These are phyloP conservation scores for Tetragnatha montana DNA, from an alignment of 2,888 invertebrate species.

Conservation along the genomic window DNA sequence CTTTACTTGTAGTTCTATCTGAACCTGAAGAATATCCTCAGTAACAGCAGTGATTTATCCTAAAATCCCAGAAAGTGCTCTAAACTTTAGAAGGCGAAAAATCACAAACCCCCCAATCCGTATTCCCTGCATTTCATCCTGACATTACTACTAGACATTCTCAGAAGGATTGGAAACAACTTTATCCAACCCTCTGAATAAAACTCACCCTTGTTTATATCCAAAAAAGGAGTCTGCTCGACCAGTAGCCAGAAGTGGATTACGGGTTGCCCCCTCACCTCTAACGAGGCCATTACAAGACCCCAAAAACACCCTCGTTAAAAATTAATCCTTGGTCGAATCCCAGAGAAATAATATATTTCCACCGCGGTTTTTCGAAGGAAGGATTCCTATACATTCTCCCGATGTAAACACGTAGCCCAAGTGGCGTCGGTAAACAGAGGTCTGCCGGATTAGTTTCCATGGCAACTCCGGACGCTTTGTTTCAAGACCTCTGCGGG, in stretches of 20 bases:
- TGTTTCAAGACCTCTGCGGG: constrained; percentile 26
- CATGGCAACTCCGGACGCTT: constrained; percentile 56
- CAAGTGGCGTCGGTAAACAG: constrained; percentile 65
- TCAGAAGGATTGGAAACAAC: too few species aligned
- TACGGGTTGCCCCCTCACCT: constrained; percentile 28
- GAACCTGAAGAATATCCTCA: too few species aligned
- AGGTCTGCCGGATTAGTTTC: constrained; percentile 60
- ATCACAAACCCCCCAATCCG: too few species aligned
- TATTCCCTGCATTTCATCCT: too few species aligned
- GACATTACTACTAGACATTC: too few species aligned
- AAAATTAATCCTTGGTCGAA: constrained; percentile 61
- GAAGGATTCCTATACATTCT: constrained; percentile 10
- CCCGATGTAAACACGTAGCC: constrained; percentile 62
- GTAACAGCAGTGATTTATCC: too few species aligned
- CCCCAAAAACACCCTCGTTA: constrained; percentile 55
- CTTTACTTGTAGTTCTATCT: too few species aligned
- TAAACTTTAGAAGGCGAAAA: too few species aligned
- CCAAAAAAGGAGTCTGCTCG: too few species aligned
- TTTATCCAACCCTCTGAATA: too few species aligned
- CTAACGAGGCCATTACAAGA: constrained; percentile 50
- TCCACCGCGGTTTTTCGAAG: constrained; percentile 9
- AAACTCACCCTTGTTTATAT: too few species aligned
- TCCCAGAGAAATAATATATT: constrained; percentile 16
- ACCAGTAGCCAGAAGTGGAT: constrained; percentile 11
- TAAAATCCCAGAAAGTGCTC: too few species aligned